A percentile compares a stretch with the other conserved stretches of the same genome.
These are phyloP conservation scores for Raja brachyura DNA, from an alignment of 2,113 vertebrate species.

Conservation along the genomic window DNA sequence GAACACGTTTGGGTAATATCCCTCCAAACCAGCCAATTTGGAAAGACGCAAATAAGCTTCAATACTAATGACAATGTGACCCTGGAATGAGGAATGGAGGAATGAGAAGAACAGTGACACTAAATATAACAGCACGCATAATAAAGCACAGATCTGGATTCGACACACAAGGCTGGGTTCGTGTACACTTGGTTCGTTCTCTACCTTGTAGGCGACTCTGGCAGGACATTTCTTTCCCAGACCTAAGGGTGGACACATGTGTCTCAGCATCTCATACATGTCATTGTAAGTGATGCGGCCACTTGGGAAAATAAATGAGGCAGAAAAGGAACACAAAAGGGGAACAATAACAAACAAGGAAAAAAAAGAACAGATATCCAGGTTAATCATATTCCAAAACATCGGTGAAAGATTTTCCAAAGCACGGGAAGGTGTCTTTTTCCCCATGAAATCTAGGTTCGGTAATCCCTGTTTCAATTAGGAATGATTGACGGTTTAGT, in stretches of 20 bases:
- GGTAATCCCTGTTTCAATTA: conserved; percentile 53
- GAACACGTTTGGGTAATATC: neutral
- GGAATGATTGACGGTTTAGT: conserved; percentile 54
- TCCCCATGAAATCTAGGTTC: conserved; percentile 38
- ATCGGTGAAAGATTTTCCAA: conserved; percentile 58
- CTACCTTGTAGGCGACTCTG: conserved; percentile 98
- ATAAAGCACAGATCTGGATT: conserved; percentile 34
- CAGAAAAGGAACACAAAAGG: conserved; percentile 33
- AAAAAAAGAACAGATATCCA: conserved; percentile 67
- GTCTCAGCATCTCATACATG: conserved; percentile 99
- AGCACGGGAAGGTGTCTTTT: conserved; percentile 50
- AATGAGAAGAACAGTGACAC: neutral
- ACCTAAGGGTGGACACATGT: conserved; percentile 98
- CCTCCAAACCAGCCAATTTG: neutral
- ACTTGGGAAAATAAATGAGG: conserved; percentile 59
- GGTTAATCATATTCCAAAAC: conserved; percentile 76
- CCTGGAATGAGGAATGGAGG: neutral
- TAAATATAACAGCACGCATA: conserved; percentile 31
- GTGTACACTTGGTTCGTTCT: conserved; percentile 43
- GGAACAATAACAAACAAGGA: conserved; percentile 40
- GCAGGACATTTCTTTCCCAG: conserved; percentile 98
- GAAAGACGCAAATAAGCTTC: neutral
- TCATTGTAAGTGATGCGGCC: conserved; percentile 98
- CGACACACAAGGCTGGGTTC: neutral
- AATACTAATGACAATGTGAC: no score